Base-by-base conservation (phyloP, 1,140 invertebrate genomes). In the Trachymyrmex cornetzi region DNA sequence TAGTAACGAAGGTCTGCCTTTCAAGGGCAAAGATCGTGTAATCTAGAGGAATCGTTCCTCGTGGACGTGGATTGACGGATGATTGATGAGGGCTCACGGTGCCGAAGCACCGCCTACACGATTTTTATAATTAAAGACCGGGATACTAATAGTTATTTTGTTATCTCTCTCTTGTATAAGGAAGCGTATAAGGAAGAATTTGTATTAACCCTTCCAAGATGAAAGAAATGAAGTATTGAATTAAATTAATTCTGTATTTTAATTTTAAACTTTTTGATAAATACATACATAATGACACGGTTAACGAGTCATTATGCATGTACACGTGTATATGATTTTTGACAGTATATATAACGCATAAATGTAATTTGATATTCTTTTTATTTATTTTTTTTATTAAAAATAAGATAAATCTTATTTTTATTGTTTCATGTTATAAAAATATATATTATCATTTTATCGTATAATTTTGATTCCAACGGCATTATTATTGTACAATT, bases 41-140 rank as follows among this genome's bases (percentile, higher is more conserved):
- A 89, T 88, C 53, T 64, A 57, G 53, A 69, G 34, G 71, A 89
- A 77, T 72, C 61, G 38, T 67, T 44, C 74, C 59, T 19, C 72
- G 64, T 59, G 57, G 50, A 59, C 59, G 44, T 75, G 24, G 89
- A 90, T 89, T 90, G 89, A 89, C 85, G 88, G 85, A 30, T 90
- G 88, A 90, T 87, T 89, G 88, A 89, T 89, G 88, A 89, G 72
- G 87, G 88, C 88, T 50, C 27, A 44, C 69, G 77, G 88, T 67
- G 82, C 79, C 57, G 84, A 90, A 91, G 89, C 22, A 89, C 77
- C 88, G 88, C 88, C 87, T 77, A 89, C 77, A 86, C 84, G 63
- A 88, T 87, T 88, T 90, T 89, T 88, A 86, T 89, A 89, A 89
- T 89, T 89, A 89, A 48, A 89, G 71, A 88, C 50, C 84, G 88